A percentile compares a stretch with the other conserved stretches of the same genome.
Conservation (phyloP, 2,113 vertebrate species). For the Pagrus major region DNA sequence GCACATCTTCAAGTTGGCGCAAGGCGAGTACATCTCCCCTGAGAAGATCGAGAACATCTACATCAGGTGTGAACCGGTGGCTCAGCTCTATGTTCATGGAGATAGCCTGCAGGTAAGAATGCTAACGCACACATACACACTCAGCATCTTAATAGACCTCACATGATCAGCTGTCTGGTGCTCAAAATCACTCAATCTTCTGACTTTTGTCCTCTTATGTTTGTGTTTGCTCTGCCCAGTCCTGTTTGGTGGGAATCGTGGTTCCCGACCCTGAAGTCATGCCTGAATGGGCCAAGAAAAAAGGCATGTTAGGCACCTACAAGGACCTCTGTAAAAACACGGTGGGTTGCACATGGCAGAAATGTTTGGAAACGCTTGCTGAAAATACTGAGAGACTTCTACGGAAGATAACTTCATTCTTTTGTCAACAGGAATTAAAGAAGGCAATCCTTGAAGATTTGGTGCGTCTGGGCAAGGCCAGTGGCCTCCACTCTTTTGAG, state of each 20-base stretch:
- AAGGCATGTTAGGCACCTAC: constrained; percentile 90
- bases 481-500: constrained; percentile 96
- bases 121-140: background rate
- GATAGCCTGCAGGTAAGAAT: constrained; percentile 93
- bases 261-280: constrained; percentile 94
- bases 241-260: constrained; percentile 95
- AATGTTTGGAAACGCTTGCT: background rate
- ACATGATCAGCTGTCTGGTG: background rate
- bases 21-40: constrained; percentile 97
- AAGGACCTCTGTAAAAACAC: constrained; percentile 91
- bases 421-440: constrained; percentile 86
- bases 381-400: background rate
- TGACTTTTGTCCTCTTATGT: background rate
- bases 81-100: constrained; percentile 95
- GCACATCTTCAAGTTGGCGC: constrained; percentile 98
- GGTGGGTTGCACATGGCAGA: constrained; percentile 73
- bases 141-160: background rate
- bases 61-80: constrained; percentile 92
- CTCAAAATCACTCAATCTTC: background rate
- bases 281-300: constrained; percentile 95
- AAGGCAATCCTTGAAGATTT: constrained; percentile 95
- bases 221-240: constrained; percentile 78
- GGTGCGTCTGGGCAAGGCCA: constrained; percentile 93
- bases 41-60: constrained; percentile 99
- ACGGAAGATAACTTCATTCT: background rate